Percentiles rank a stretch among this genome's conserved stretches.
Conservation (phyloP, 2,113 vertebrate species). For the Mobula birostris region DNA sequence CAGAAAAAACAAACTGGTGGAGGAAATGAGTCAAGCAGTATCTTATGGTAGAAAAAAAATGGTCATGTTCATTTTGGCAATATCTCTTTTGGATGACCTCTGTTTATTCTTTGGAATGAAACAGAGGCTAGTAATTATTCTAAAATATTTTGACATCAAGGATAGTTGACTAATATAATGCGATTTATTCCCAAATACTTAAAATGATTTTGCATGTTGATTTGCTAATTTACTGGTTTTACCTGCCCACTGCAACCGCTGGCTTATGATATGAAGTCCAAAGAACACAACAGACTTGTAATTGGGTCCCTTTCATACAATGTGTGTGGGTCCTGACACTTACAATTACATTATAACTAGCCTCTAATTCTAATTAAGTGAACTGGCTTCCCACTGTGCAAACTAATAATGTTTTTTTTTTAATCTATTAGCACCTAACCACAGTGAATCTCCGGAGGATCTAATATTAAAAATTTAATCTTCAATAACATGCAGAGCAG, state of each 20-base stretch:
- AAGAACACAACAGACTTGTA: neutral
- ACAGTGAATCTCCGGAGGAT: neutral
- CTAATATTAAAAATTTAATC: neutral
- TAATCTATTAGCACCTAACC: neutral
- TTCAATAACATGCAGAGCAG: neutral
- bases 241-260: neutral
- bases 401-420: constrained; percentile 5
- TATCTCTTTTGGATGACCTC: neutral
- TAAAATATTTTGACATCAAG: too few species aligned
- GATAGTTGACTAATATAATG: neutral
- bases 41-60: too few species aligned
- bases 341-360: neutral
- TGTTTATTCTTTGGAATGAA: neutral
- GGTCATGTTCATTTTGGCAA: too few species aligned
- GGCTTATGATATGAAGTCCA: neutral
- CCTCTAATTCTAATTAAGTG: neutral
- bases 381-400: neutral
- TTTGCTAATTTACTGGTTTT: neutral
- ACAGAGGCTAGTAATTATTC: neutral
- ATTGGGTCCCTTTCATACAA: neutral
- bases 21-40: too few species aligned
- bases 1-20: too few species aligned
- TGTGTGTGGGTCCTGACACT: neutral
- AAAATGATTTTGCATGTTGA: neutral
- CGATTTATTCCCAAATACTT: neutral